Evolutionary conservation across 1,140 invertebrate species (phyloP), one percentile per base, ranked within the genome.

Genomic region (Trichonephila clavata): DNA sequence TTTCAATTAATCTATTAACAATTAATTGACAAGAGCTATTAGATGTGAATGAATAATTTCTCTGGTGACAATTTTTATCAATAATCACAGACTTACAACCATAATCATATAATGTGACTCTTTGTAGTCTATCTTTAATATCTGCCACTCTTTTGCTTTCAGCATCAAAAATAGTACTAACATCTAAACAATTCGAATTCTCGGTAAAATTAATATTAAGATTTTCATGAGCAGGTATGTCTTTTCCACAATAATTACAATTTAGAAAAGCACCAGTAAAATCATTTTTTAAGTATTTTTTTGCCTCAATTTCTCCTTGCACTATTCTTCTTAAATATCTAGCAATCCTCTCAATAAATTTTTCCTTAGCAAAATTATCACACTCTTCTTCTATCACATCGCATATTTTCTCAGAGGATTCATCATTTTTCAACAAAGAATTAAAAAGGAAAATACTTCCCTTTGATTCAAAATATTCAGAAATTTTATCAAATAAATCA

Each of bases 181-280:
- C 16, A 39, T 87, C 39, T 63, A 87, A 63, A 32, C 59, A 63
- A 39, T 65, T 60, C 8, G 27, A 20, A 39, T n/a, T 8, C 16
- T 87, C 16, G 7, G 86, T 87, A 39, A 87, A 63, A 87, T 87
- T 87, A 39, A 87, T 63, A 87, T 87, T 87, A 18, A 87, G 39
- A 24, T 39, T 87, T 39, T 65, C 59, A 63, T 63, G 32, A 18
- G 16, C 16, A 32, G 4, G 7, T 27, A 21, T 59, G n/a, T 59
- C 20, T 5, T 84, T 60, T 7, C n/a, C 43, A 57, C 21, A 63
- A 13, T 50, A 50, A 18, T 61, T 21, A 39, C 14, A 43, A 39
- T 8, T 87, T 43, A 63, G 63, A 63, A 87, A 87, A 8, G 27
- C 60, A 39, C 24, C 86, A 65, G 60, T 14, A 87, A 87, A 87